These are phyloP conservation scores for Vidua chalybeata DNA, from an alignment of 2,113 vertebrate genomes.

Conservation along the genomic window DNA sequence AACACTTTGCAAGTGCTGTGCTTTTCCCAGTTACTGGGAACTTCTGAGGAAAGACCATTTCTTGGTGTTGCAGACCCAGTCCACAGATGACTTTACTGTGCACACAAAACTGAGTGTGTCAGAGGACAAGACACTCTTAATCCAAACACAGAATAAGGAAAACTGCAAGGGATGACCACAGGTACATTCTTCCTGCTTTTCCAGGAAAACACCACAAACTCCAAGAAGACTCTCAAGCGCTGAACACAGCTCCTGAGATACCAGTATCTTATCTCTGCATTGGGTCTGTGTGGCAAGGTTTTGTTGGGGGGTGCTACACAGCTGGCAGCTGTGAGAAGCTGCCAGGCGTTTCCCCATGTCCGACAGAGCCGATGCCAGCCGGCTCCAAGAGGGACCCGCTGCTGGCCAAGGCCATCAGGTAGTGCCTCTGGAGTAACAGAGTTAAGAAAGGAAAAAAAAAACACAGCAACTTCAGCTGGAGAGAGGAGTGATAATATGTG, in stretches of 20 bases:
- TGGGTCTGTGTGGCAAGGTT: background rate
- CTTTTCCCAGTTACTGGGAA: background rate
- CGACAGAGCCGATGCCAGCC: fast-evolving
- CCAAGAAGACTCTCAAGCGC: background rate
- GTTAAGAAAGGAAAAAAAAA: background rate
- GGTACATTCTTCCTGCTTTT: background rate
- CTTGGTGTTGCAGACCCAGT: background rate
- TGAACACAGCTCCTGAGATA: background rate
- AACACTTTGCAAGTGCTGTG: background rate
- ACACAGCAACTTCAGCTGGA: background rate
- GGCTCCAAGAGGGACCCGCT: fast-evolving
- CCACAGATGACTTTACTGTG: background rate
- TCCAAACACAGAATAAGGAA: background rate
- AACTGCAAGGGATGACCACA: background rate
- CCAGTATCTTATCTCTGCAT: background rate
- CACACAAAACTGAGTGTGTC: background rate
- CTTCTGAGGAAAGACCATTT: background rate
- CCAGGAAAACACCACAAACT: background rate
- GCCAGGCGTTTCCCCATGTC: background rate
- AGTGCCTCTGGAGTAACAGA: background rate
- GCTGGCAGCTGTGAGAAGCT: background rate
- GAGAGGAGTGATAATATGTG: background rate
- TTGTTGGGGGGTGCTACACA: too few relatives aligned
- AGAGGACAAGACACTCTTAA: background rate
- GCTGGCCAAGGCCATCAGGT: background rate